phyloP scores from a whole-genome alignment of 1,140 invertebrate species.

The Bombus pascuorum region DNA sequence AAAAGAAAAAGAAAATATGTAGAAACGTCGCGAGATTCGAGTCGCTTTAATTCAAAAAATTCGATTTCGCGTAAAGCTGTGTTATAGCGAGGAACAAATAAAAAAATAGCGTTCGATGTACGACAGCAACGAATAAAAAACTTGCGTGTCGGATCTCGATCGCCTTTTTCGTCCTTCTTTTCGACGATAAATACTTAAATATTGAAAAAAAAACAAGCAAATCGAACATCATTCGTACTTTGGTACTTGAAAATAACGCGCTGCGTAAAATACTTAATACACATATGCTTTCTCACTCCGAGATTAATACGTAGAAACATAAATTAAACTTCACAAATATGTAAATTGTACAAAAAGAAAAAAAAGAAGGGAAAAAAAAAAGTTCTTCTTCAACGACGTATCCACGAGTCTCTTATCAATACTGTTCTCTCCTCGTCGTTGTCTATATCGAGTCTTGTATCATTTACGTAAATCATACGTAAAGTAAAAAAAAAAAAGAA shows the following conservation, averaged over 20 bases:
- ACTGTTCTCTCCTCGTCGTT: constrained; percentile 11
- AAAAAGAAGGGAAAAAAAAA: background rate
- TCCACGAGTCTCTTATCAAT: constrained; percentile 20
- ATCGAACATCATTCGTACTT: background rate
- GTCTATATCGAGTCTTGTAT: constrained; percentile 22
- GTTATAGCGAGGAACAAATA: background rate
- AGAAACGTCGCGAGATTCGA: background rate
- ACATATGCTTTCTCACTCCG: background rate
- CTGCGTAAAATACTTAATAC: background rate
- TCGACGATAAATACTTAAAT: background rate
- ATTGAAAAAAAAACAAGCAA: constrained; percentile 9
- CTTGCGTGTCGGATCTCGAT: background rate
- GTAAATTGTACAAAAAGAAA: constrained; percentile 2
- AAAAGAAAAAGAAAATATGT: background rate
- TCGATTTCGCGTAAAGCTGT: constrained; percentile 13
- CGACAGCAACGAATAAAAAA: constrained; percentile 8
- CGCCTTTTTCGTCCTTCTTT: background rate
- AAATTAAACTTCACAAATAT: background rate
- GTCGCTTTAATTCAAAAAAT: background rate
- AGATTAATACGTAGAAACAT: background rate
- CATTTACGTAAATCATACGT: background rate
- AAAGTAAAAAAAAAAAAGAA: background rate
- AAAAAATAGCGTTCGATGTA: background rate
- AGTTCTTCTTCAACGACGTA: background rate
- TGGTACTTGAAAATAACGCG: background rate